Conservation (phyloP, 2,113 vertebrate genomes). For the Sarotherodon lohbergeri region DNA sequence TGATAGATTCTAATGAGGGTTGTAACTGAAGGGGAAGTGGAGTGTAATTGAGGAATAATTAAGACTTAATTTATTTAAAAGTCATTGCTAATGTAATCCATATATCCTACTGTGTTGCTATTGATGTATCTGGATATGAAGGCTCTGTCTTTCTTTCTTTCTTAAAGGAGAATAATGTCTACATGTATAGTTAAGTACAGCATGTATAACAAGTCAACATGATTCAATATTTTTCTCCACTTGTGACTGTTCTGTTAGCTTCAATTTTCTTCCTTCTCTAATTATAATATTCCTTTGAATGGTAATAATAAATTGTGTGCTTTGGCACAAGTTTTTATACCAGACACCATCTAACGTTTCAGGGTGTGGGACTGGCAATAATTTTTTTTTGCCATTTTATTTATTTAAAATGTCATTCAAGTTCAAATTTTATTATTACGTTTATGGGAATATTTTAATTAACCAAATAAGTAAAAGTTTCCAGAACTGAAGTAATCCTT, state of each 20-base stretch:
- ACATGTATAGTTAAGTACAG: background rate
- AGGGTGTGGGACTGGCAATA: background rate
- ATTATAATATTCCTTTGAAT: background rate
- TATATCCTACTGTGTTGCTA: background rate
- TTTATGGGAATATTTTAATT: background rate
- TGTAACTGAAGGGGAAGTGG: background rate
- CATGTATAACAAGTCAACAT: background rate
- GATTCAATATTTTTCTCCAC: background rate
- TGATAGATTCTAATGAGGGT: slow-evolving; percentile 3
- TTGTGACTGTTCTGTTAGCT: background rate
- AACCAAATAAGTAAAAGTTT: background rate
- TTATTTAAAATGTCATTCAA: background rate
- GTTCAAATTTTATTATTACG: background rate
- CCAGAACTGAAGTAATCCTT: background rate
- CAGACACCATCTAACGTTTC: background rate
- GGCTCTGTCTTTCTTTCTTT: background rate
- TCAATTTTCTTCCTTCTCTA: background rate
- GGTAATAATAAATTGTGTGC: background rate
- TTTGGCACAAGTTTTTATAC: background rate
- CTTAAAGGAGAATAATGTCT: background rate
- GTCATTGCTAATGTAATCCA: background rate
- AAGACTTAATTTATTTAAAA: slow-evolving; percentile 17
- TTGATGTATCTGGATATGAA: background rate
- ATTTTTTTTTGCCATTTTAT: too few species aligned
- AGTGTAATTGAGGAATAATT: slow-evolving; percentile 16